Evolutionary conservation across 2,797 vertebrate species (phyloP), one percentile per base, ranked within the genome.

Genomic region (Anguilla obscura): DNA sequence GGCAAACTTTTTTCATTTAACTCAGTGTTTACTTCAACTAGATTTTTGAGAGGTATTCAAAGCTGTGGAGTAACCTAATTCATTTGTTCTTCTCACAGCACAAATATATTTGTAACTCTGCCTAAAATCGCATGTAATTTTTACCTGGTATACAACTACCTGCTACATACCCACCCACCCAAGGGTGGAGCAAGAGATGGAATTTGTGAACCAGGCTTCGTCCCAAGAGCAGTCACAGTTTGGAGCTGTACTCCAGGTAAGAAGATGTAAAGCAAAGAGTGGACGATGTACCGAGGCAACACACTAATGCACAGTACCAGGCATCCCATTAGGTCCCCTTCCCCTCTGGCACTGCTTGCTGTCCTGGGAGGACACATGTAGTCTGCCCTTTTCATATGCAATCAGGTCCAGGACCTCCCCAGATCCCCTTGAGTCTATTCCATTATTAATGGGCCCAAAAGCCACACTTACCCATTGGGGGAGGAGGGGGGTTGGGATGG

Each of bases 121-220:
- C 69, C 30, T 40, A 40, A 40, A 14, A 45, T 40, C 33, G 14
- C 10, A 7, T 82, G 45, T 5, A 24, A 5, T 52, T 50, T 45
- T 52, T 76, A 50, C 66, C 12, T 48, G 5, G 18, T n/a, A 79
- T 76, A 12, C 9, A 4, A 48, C 27, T 84, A 54, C 50, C 79
- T 88, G 85, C 85, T 79, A 87, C 58, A 45, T 45, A 45, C 40
- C 40, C 40, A 45, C 40, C 40, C 40, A 30, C 88, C 86, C 89
- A 87, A 79, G 6, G 87, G 90, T 87, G 90, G 33, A n/a, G 1
- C 80, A 79, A 90, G 88, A 85, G 80, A 84, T 50, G 27, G 40
- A 85, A 86, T 91, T 88, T 83, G 91, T 89, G 85, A 80, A 84
- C 50, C 85, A 56, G 84, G 82, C 82, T 69, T 76, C 50, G 30